These are phyloP conservation scores for Cataglyphis livida DNA, from an alignment of 2,888 invertebrate genomes.

Conservation along the genomic window DNA sequence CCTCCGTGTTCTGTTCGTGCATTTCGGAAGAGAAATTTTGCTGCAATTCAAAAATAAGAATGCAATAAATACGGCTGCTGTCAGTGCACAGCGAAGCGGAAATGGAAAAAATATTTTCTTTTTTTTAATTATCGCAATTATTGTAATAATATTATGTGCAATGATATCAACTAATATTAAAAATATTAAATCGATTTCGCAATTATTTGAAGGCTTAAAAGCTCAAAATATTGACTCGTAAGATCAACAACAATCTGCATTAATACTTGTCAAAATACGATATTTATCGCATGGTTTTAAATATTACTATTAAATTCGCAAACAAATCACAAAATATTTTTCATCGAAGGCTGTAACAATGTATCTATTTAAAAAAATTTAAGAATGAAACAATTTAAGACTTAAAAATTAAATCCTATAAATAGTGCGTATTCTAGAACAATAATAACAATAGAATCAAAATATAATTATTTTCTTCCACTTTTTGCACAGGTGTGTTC, in stretches of 20 bases:
- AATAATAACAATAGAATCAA: too few species aligned
- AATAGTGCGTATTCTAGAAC: background rate
- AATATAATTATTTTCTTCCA: too few species aligned
- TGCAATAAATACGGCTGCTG: conserved; percentile 7
- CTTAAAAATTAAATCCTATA: background rate
- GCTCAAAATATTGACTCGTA: background rate
- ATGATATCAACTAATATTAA: background rate
- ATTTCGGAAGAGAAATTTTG: background rate
- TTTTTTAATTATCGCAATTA: background rate
- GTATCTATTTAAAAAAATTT: background rate
- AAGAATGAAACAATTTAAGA: background rate
- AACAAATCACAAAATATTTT: background rate
- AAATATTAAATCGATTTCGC: background rate
- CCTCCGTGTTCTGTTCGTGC: background rate
- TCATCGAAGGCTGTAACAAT: background rate
- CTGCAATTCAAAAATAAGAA: conserved; percentile 19
- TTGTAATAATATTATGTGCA: background rate
- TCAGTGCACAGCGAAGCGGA: background rate
- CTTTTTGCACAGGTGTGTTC: too few species aligned
- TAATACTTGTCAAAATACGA: background rate
- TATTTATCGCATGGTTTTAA: background rate
- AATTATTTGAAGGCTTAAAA: background rate
- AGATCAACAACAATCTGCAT: background rate
- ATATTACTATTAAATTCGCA: background rate
- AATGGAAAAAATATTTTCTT: background rate